A percentile compares a stretch with the other conserved stretches of the same genome.
phyloP scores from a whole-genome alignment of 2,888 invertebrate species.

The Drosophila nigricruria region DNA sequence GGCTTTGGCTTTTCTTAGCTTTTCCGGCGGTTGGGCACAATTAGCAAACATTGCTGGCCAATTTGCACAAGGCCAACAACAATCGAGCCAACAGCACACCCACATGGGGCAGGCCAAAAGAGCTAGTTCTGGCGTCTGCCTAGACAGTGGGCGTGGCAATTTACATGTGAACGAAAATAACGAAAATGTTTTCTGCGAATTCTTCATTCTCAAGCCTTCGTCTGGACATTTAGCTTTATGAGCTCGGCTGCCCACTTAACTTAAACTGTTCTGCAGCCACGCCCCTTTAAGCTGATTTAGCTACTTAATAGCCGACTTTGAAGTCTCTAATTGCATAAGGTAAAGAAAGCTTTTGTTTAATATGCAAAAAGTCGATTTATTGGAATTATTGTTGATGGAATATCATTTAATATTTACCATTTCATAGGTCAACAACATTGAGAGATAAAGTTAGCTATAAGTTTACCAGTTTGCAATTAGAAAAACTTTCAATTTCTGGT shows the following conservation, averaged over 20 bases:
- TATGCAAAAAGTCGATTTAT: slow-evolving; percentile 1
- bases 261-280: slow-evolving; percentile 3
- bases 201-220: background rate
- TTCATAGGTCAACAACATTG: background rate
- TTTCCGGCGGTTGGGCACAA: slow-evolving; percentile 58
- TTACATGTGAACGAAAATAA: slow-evolving; percentile 41
- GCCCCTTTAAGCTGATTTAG: background rate
- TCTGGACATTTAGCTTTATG: slow-evolving; percentile 4
- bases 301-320: slow-evolving; percentile 4
- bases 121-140: background rate
- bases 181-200: slow-evolving; percentile 10
- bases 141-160: slow-evolving; percentile 12
- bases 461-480: no score
- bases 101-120: slow-evolving; percentile 22
- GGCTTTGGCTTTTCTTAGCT: slow-evolving; percentile 43
- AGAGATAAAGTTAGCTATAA: no score
- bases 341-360: background rate
- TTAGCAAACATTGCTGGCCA: slow-evolving; percentile 69
- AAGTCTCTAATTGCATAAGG: background rate
- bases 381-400: background rate
- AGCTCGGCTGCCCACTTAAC: background rate
- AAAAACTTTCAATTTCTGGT: no score
- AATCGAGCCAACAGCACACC: slow-evolving; percentile 41
- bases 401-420: background rate
- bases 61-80: slow-evolving; percentile 69